Percentiles rank a stretch among this genome's conserved stretches.
Evolutionary conservation across 2,113 vertebrate genomes (phyloP).

Genomic region (Miniopterus natalensis): DNA sequence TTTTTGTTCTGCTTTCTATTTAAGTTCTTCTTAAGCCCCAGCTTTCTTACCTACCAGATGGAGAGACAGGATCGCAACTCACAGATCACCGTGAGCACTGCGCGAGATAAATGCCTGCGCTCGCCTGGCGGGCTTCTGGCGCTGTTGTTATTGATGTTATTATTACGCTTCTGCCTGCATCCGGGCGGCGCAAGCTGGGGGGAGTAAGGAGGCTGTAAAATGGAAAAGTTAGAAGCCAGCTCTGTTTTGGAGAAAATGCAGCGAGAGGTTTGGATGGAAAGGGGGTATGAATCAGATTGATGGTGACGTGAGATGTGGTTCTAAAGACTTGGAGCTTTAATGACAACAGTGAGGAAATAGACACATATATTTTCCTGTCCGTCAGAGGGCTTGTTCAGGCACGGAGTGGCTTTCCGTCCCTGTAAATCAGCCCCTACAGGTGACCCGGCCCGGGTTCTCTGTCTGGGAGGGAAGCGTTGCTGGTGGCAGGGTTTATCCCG

Average conservation of each 20-base stretch:
- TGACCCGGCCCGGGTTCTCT: slow-evolving; percentile 68
- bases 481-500: slow-evolving; percentile 71
- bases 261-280: neutral
- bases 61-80: neutral
- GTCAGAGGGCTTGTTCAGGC: slow-evolving; percentile 51
- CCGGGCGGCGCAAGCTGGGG: neutral
- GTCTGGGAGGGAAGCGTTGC: slow-evolving; percentile 57
- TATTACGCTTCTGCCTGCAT: slow-evolving; percentile 4
- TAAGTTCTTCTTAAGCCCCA: slow-evolving; percentile 19
- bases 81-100: slow-evolving; percentile 7
- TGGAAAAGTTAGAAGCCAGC: neutral
- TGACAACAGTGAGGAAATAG: slow-evolving; percentile 47
- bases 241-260: slow-evolving; percentile 39
- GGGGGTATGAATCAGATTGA: slow-evolving; percentile 19
- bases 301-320: neutral
- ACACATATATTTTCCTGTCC: slow-evolving; percentile 65
- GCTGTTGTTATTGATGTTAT: neutral
- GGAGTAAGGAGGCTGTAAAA: neutral
- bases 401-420: slow-evolving; percentile 32
- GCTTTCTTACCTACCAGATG: slow-evolving; percentile 50
- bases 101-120: slow-evolving; percentile 26
- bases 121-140: slow-evolving; percentile 18
- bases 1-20: slow-evolving; percentile 49
- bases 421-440: slow-evolving; percentile 68
- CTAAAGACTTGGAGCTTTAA: slow-evolving; percentile 48